Evolutionary conservation across 2,113 vertebrate species (phyloP).

Genomic region (Embiotoca jacksoni): DNA sequence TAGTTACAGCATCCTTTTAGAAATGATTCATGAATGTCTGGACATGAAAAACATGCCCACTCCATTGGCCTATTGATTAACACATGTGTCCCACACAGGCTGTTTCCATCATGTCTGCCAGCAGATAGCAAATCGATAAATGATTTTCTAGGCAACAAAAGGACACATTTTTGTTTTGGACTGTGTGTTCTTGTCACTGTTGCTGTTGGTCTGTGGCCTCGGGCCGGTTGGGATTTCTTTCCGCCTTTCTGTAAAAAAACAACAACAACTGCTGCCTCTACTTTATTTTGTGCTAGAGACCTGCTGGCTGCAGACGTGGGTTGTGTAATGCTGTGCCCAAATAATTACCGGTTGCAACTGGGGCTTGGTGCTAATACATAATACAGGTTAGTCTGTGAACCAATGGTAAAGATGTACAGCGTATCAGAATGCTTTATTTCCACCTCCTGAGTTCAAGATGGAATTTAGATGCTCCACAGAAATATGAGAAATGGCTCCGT

Average conservation of each 20-base stretch:
- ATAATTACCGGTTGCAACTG: too few species aligned
- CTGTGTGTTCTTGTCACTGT: neutral
- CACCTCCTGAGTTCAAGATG: too few species aligned
- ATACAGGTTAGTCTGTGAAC: too few species aligned
- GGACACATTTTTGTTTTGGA: slow-evolving; percentile 26
- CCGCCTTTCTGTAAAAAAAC: neutral
- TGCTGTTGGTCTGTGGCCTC: slow-evolving; percentile 15
- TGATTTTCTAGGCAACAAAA: slow-evolving; percentile 45
- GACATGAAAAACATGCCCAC: slow-evolving; percentile 29
- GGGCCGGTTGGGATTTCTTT: slow-evolving; percentile 15
- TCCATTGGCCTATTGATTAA: slow-evolving; percentile 61
- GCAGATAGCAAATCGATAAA: slow-evolving; percentile 53
- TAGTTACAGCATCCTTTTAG: neutral
- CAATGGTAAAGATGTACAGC: too few species aligned
- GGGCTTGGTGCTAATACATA: too few species aligned
- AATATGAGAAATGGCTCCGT: neutral
- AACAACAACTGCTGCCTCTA: neutral
- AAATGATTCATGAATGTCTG: neutral
- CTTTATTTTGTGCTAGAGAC: neutral
- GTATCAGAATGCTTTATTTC: too few species aligned
- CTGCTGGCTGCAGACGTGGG: too few species aligned
- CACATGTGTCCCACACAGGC: slow-evolving; percentile 29
- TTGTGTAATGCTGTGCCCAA: too few species aligned
- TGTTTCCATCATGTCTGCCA: slow-evolving; percentile 65
- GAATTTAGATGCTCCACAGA: too few species aligned